Evolutionary conservation across 2,888 invertebrate genomes (phyloP).

Genomic region (Tipula confusa): DNA sequence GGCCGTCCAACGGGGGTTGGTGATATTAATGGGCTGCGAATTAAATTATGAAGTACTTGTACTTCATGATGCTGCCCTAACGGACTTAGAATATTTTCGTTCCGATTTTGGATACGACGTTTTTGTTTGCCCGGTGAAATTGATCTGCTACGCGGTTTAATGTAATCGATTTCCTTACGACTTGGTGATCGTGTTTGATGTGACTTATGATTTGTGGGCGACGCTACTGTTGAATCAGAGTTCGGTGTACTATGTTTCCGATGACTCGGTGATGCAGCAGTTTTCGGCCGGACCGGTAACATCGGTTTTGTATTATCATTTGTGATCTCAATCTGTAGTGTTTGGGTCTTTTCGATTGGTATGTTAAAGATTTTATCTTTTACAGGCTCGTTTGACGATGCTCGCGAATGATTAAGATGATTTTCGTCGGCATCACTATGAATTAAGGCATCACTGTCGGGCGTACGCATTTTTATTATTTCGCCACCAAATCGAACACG

Average conservation of each 20-base stretch:
- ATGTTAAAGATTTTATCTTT: background rate
- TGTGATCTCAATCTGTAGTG: slow-evolving; percentile 42
- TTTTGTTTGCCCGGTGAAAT: slow-evolving; percentile 42
- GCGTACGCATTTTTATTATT: slow-evolving; percentile 77
- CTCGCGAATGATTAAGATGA: slow-evolving; percentile 29
- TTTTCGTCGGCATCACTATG: slow-evolving; percentile 55
- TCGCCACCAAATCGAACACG: slow-evolving; percentile 84
- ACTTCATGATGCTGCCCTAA: slow-evolving; percentile 57
- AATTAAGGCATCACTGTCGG: slow-evolving; percentile 71
- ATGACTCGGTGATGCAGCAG: background rate
- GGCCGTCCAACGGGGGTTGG: slow-evolving; percentile 50
- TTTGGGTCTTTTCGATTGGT: slow-evolving; percentile 27
- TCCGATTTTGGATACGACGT: slow-evolving; percentile 45
- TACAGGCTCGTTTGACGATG: background rate
- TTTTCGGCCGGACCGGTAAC: slow-evolving; percentile 33
- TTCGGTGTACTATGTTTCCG: background rate
- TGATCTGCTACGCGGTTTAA: slow-evolving; percentile 28
- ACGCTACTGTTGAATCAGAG: background rate
- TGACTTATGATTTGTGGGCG: background rate
- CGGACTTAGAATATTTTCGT: slow-evolving; percentile 50
- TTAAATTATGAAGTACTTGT: slow-evolving; percentile 64
- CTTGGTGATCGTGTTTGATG: background rate
- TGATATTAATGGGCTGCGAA: slow-evolving; percentile 58
- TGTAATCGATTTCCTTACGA: background rate
- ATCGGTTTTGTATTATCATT: slow-evolving; percentile 48